phyloP scores from a whole-genome alignment of 1,140 invertebrate genomes.

The Vollenhovia emeryi region DNA sequence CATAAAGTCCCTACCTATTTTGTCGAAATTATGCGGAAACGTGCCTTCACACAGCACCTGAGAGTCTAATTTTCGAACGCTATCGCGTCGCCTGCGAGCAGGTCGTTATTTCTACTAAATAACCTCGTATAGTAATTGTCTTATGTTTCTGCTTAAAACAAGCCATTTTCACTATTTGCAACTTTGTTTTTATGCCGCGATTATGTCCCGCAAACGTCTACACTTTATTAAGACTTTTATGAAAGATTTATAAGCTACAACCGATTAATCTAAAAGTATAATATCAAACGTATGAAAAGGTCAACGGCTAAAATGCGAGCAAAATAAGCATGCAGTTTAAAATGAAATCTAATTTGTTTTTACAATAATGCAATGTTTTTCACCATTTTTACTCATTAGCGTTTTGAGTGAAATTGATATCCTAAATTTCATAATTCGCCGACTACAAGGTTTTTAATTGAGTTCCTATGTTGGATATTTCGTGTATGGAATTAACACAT shows the following conservation, averaged over 20 bases:
- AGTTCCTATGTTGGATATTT: too few species aligned
- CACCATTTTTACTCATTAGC: too few species aligned
- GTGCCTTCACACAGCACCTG: conserved; percentile 43
- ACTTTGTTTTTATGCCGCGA: conserved; percentile 6
- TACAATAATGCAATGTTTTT: too few species aligned
- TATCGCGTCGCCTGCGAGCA: background rate
- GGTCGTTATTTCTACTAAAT: conserved; percentile 18
- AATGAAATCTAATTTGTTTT: too few species aligned
- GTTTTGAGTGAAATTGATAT: too few species aligned
- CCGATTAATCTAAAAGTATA: background rate
- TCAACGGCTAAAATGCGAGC: too few species aligned
- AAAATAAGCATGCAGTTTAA: too few species aligned
- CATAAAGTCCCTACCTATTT: conserved; percentile 45
- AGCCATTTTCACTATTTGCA: background rate
- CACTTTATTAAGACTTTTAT: background rate
- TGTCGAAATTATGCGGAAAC: conserved; percentile 55
- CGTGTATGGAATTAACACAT: too few species aligned
- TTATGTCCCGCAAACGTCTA: background rate
- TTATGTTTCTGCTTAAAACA: background rate
- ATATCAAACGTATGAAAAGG: background rate
- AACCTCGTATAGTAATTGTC: background rate
- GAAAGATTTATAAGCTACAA: background rate
- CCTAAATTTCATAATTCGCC: too few species aligned
- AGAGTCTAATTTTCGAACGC: conserved; percentile 51
- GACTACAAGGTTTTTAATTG: too few species aligned